Evolutionary conservation across 2,113 vertebrate genomes (phyloP).

Genomic region (Dasyprocta punctata): DNA sequence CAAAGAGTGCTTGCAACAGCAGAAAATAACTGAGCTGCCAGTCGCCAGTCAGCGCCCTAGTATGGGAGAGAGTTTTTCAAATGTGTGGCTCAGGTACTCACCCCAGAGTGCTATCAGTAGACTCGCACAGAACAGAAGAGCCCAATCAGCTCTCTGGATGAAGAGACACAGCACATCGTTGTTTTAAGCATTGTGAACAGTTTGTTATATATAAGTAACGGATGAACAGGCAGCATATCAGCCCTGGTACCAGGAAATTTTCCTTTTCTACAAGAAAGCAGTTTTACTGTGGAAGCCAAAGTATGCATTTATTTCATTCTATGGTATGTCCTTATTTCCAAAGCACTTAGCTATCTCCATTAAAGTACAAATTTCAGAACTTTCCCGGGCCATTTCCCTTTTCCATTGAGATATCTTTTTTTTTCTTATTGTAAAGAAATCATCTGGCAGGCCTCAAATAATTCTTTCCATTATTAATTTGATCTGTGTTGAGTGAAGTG

Average conservation of each 20-base stretch:
- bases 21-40: background rate
- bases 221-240: background rate
- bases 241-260: background rate
- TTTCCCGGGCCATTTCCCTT: background rate
- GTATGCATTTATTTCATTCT: background rate
- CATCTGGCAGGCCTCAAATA: background rate
- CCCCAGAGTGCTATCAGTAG: background rate
- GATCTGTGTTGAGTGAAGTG: slow-evolving; percentile 3
- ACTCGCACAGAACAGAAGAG: background rate
- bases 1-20: background rate
- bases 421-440: background rate
- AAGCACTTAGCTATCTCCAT: background rate
- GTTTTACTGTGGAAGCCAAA: background rate
- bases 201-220: background rate
- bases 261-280: background rate
- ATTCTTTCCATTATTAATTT: slow-evolving; percentile 44
- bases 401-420: background rate
- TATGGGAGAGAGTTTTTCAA: background rate
- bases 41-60: background rate
- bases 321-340: rapidly evolving
- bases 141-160: background rate
- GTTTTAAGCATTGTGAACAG: background rate
- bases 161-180: background rate
- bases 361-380: background rate
- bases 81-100: rapidly evolving